phyloP scores from a whole-genome alignment of 1,140 invertebrate genomes.

The Protaetia brevitarsis region DNA sequence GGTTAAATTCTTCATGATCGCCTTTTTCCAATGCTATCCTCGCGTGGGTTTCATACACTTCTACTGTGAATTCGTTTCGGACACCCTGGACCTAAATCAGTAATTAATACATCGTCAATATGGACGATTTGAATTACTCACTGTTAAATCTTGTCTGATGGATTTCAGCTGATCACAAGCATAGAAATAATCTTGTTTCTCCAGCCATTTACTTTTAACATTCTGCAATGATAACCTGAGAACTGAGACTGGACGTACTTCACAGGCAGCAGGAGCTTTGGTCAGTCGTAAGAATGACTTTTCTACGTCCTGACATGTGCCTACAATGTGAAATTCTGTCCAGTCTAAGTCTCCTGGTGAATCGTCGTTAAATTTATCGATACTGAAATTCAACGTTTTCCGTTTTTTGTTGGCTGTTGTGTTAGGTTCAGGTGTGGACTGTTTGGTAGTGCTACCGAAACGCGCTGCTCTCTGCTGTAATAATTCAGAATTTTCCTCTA shows the following conservation, averaged over 20 bases:
- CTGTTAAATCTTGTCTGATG: slow-evolving; percentile 96
- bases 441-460: slow-evolving; percentile 47
- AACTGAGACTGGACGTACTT: slow-evolving; percentile 84
- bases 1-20: slow-evolving; percentile 98
- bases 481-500: slow-evolving; percentile 69
- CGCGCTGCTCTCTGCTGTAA: slow-evolving; percentile 82
- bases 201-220: slow-evolving; percentile 87
- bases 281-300: slow-evolving; percentile 94
- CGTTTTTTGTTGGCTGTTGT: slow-evolving; percentile 44
- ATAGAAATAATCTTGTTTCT: slow-evolving; percentile 90
- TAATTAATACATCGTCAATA: not conserved
- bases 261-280: slow-evolving; percentile 88
- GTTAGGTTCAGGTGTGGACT: slow-evolving; percentile 49
- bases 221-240: slow-evolving; percentile 80
- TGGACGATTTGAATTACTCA: slow-evolving; percentile 52
- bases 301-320: slow-evolving; percentile 88
- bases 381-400: slow-evolving; percentile 34
- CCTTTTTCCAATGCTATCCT: slow-evolving; percentile 94
- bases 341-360: slow-evolving; percentile 70
- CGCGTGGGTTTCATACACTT: slow-evolving; percentile 98
- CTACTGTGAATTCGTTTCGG: slow-evolving; percentile 87
- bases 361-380: slow-evolving; percentile 57
- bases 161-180: slow-evolving; percentile 98
- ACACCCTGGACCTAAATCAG: slow-evolving; percentile 84
- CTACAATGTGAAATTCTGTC: slow-evolving; percentile 84